A percentile compares a stretch with the other conserved stretches of the same genome.
These are phyloP conservation scores for Drosophila pseudotalamancana DNA, from an alignment of 2,888 invertebrate genomes.

Conservation along the genomic window DNA sequence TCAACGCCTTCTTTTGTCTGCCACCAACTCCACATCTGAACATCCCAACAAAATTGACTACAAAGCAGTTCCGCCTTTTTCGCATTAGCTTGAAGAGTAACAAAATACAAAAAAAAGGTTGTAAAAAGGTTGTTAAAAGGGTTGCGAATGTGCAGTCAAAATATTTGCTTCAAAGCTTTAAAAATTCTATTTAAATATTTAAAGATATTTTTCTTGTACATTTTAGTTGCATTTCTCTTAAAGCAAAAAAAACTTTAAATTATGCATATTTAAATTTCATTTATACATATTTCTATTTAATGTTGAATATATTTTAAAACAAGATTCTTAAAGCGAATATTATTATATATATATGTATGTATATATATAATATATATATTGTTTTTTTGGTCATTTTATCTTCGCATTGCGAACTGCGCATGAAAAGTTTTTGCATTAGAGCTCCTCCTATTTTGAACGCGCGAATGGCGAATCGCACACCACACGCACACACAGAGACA, in stretches of 20 bases:
- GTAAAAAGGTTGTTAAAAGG: slow-evolving; percentile 24
- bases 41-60: slow-evolving; percentile 27
- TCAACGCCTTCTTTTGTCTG: slow-evolving; percentile 49
- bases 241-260: not conserved
- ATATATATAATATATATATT: too few species aligned
- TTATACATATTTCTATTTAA: too few species aligned
- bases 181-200: slow-evolving; percentile 12
- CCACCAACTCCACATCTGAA: slow-evolving; percentile 19
- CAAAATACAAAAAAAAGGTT: slow-evolving; percentile 20
- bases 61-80: slow-evolving; percentile 68
- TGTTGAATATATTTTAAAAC: not conserved
- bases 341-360: slow-evolving; percentile 18
- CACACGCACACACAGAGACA: slow-evolving; percentile 40
- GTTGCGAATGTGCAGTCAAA: slow-evolving; percentile 16
- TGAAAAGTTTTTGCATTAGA: slow-evolving; percentile 69
- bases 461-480: slow-evolving; percentile 78
- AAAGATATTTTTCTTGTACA: slow-evolving; percentile 15
- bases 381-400: slow-evolving; percentile 16
- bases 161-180: not conserved
- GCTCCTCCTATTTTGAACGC: slow-evolving; percentile 83
- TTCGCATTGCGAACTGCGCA: slow-evolving; percentile 63
- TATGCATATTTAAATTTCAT: not conserved
- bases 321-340: slow-evolving; percentile 9
- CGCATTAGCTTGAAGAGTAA: slow-evolving; percentile 55
- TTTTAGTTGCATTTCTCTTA: not conserved